A percentile compares a stretch with the other conserved stretches of the same genome.
Conservation (phyloP, 2,113 vertebrate genomes). For the Passer domesticus region DNA sequence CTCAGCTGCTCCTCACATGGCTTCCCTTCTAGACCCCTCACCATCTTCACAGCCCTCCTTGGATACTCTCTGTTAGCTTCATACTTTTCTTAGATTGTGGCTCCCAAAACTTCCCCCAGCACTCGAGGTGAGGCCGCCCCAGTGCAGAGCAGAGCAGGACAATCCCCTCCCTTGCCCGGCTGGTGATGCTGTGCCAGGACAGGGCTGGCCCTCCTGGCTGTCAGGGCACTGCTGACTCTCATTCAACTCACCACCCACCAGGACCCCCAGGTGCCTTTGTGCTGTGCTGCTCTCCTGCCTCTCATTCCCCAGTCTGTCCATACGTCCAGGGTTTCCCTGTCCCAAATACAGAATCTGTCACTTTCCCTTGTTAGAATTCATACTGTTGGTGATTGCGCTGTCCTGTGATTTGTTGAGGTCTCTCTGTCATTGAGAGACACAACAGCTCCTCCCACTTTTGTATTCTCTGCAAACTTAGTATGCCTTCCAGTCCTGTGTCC, state of each 20-base stretch:
- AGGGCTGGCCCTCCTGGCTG: fast-evolving
- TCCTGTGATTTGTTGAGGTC: not conserved
- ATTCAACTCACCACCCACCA: fast-evolving
- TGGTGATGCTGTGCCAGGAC: not conserved
- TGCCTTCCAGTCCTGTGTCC: not conserved
- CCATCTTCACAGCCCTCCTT: not conserved
- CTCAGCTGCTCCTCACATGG: not conserved
- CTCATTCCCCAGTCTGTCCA: fast-evolving
- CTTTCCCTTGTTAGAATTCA: not conserved
- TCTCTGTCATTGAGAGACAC: not conserved
- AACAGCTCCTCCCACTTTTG: not conserved
- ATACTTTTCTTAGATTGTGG: not conserved
- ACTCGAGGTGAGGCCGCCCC: fast-evolving
- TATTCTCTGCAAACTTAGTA: not conserved
- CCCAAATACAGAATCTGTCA: not conserved
- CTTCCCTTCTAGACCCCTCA: not conserved
- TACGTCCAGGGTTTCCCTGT: not conserved
- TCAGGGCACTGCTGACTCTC: not conserved
- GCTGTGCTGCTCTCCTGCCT: fast-evolving
- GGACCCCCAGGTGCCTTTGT: not conserved
- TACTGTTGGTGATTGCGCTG: not conserved
- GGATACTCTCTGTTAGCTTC: not conserved
- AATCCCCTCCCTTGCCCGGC: fast-evolving
- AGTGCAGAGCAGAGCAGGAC: fast-evolving
- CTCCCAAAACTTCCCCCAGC: fast-evolving